phyloP scores from a whole-genome alignment of 2,888 invertebrate species.

The Nasonia oneida region DNA sequence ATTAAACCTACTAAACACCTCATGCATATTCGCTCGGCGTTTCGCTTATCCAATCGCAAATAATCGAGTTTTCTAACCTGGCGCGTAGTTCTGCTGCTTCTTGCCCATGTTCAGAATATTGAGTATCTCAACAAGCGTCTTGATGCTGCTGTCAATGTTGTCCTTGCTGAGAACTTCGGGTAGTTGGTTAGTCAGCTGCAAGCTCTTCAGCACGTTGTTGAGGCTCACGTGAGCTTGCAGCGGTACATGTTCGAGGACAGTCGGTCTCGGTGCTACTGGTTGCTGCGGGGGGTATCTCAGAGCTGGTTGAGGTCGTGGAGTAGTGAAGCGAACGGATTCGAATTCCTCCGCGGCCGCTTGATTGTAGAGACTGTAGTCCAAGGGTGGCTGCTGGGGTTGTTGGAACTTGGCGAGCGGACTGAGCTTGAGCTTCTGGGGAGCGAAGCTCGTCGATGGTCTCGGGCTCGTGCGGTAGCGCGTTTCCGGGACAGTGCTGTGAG shows the following conservation, averaged over 20 bases:
- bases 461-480: slow-evolving; percentile 36
- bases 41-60: background rate
- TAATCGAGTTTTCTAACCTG: slow-evolving; percentile 23
- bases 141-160: slow-evolving; percentile 89
- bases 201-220: slow-evolving; percentile 84
- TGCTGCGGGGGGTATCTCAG: slow-evolving; percentile 1
- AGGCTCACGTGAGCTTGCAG: slow-evolving; percentile 67
- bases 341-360: slow-evolving; percentile 47
- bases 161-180: slow-evolving; percentile 88
- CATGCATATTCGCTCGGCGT: background rate
- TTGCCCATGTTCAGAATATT: slow-evolving; percentile 83
- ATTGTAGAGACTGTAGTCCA: slow-evolving; percentile 21
- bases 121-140: slow-evolving; percentile 87
- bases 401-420: background rate
- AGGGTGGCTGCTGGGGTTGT: background rate
- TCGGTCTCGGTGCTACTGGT: slow-evolving; percentile 51
- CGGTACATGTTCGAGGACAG: slow-evolving; percentile 23
- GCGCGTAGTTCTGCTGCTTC: slow-evolving; percentile 74
- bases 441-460: background rate
- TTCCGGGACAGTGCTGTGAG: slow-evolving; percentile 12
- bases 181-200: slow-evolving; percentile 87
- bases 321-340: slow-evolving; percentile 53
- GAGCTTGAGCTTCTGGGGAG: background rate
- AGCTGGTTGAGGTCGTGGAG: background rate
- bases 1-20: background rate